A percentile compares a stretch with the other conserved stretches of the same genome.
Conservation (phyloP, 2,113 vertebrate genomes). For the Amia ocellicauda region DNA sequence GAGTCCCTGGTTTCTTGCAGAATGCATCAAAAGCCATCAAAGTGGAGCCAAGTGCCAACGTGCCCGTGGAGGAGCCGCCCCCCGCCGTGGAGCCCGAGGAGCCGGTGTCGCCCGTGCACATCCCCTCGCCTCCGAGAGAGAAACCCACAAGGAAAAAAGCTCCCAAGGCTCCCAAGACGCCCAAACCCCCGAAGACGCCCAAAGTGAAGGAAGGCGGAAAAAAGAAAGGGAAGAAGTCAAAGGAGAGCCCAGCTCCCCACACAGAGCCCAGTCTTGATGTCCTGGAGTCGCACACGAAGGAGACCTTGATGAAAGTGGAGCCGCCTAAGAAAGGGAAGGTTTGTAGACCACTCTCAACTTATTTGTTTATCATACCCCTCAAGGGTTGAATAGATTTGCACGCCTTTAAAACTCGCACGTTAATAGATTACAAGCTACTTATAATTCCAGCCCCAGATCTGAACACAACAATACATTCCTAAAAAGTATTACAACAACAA, state of each 20-base stretch:
- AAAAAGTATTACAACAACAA: no score
- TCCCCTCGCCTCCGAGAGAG: conserved; percentile 59
- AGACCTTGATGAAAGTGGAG: conserved; percentile 91
- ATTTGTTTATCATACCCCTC: no score
- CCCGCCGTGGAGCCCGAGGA: conserved; percentile 74
- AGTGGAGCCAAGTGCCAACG: conserved; percentile 71
- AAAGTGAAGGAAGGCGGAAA: conserved; percentile 89
- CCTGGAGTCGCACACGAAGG: conserved; percentile 90
- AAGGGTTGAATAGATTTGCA: no score
- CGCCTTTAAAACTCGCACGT: no score
- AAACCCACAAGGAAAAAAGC: conserved; percentile 59
- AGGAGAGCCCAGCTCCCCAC: conserved; percentile 69
- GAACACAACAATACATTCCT: no score
- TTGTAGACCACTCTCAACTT: conserved; percentile 29
- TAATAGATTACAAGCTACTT: no score
- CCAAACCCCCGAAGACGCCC: conserved; percentile 73
- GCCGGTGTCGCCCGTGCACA: conserved; percentile 66
- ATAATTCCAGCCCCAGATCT: no score
- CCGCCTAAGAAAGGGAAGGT: conserved; percentile 91
- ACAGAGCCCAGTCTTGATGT: conserved; percentile 87
- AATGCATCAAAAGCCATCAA: conserved; percentile 87
- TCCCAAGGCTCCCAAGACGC: conserved; percentile 52
- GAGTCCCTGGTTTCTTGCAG: conserved; percentile 46
- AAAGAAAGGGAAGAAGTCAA: conserved; percentile 86
- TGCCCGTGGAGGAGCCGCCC: conserved; percentile 67